These are phyloP conservation scores for Dryomyza anilis DNA, from an alignment of 2,888 invertebrate genomes.

Conservation along the genomic window DNA sequence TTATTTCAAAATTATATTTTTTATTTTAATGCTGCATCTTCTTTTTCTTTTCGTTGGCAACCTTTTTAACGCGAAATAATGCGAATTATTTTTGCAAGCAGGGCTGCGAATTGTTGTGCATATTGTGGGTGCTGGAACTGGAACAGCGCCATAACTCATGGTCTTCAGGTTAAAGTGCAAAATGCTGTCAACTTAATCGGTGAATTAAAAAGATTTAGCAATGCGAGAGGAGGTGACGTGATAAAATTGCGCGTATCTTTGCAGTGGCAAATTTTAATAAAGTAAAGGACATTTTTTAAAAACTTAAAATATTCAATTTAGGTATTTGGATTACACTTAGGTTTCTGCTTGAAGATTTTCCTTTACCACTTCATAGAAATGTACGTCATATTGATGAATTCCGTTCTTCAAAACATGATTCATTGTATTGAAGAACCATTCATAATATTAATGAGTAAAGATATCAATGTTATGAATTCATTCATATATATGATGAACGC, in stretches of 20 bases:
- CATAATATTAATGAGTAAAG: too few relatives aligned
- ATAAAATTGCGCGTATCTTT: not conserved
- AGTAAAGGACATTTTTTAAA: not conserved
- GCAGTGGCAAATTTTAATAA: not conserved
- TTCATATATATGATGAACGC: too few relatives aligned
- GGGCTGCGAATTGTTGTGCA: not conserved
- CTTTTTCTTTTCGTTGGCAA: not conserved
- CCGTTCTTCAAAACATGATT: too few relatives aligned
- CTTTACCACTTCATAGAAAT: too few relatives aligned
- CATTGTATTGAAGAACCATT: too few relatives aligned
- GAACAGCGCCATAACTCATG: conserved; percentile 6
- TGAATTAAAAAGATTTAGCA: conserved; percentile 1
- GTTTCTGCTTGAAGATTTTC: too few relatives aligned
- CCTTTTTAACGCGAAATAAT: not conserved
- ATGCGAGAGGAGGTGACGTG: conserved; percentile 1
- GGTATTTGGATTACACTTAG: too few relatives aligned
- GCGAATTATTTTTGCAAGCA: conserved; percentile 7
- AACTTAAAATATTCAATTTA: too few relatives aligned
- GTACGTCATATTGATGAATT: too few relatives aligned
- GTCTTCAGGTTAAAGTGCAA: conserved; percentile 4
- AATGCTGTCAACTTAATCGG: conserved; percentile 15
- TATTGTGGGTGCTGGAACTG: not conserved
- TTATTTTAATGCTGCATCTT: conserved; percentile 30
- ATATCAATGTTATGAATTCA: too few relatives aligned
- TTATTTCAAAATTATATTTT: conserved; percentile 16